phyloP scores from a whole-genome alignment of 2,888 invertebrate species.

The Morpho helenor region DNA sequence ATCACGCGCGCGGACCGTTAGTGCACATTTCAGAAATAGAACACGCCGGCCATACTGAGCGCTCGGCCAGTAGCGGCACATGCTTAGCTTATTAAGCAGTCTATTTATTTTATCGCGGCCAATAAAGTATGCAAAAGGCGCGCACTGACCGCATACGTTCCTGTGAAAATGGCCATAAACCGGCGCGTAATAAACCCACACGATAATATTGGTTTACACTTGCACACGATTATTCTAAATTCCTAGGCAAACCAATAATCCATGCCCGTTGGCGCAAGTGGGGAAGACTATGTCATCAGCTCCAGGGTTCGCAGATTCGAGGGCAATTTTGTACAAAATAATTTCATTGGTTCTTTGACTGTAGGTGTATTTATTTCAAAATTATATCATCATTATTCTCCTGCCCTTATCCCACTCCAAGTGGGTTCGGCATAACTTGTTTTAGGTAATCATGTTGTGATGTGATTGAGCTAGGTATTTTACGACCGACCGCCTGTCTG shows the following conservation, averaged over 20 bases:
- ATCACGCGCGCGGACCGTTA: constrained; percentile 73
- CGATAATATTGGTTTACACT: constrained; percentile 21
- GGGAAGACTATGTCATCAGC: too few species aligned
- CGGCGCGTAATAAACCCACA: constrained; percentile 31
- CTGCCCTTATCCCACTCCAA: too few species aligned
- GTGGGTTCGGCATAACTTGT: too few species aligned
- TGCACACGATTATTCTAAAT: constrained; percentile 15
- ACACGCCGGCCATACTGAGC: constrained; percentile 74
- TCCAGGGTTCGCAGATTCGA: too few species aligned
- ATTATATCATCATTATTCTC: too few species aligned
- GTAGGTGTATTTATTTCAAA: too few species aligned
- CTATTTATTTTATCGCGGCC: constrained; percentile 68
- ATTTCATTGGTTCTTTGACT: too few species aligned
- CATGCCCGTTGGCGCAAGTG: too few species aligned
- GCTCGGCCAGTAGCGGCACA: constrained; percentile 62
- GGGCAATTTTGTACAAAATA: too few species aligned
- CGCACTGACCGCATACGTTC: constrained; percentile 46
- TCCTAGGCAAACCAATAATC: constrained; percentile 2
- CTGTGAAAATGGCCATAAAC: constrained; percentile 42
- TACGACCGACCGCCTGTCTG: too few species aligned
- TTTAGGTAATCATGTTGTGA: too few species aligned
- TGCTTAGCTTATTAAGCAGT: constrained; percentile 70
- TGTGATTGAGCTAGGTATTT: too few species aligned
- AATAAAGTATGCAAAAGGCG: constrained; percentile 62
- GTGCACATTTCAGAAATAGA: constrained; percentile 77